Evolutionary conservation across 2,797 vertebrate species (phyloP), one percentile per base, ranked within the genome.

Genomic region (Coregonus sp.): DNA sequence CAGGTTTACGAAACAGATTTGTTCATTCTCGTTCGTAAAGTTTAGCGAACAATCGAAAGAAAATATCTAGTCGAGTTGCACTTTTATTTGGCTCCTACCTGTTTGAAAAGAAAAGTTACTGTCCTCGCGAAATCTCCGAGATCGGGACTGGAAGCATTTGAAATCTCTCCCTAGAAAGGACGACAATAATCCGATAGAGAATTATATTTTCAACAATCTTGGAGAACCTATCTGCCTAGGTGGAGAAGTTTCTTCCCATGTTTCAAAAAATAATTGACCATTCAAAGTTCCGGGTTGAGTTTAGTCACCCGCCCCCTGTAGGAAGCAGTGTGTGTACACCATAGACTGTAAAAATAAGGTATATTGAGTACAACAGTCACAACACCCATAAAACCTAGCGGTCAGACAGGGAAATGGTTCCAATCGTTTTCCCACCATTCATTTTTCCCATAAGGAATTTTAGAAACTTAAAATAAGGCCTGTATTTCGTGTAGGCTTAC

Each of bases 281-380:
- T 37, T 81, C 85, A 82, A 82, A 90, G 90, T 95, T 95, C 94
- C 94, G 93, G 94, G 94, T 95, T 93, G 89, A 88, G 83, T 61
- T 25, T 20, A 73, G 82, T 79, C 81, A 86, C 85, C 84, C 74
- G 93, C 93, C 90, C 40, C 85, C 92, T 93, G 85, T 84, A 88
- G 93, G 83, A 83, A 73, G 80, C 66, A 84, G 25, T 9, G 29
- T 31, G n/a, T 66, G 63, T 70, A 9, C 5, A n/a, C 69, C 69
- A 76, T 59, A 66, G 31, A n/a, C 40, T 9, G 40, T 47, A 9
- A 47, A 11, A 47, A 47, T 1, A 47, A 47, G 40, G 40, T 47
- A 11, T 47, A 9, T 25, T 25, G 40, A 47, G 40, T 11, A 47
- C 40, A 7, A 47, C 40, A 47, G 40, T 11, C 40, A 47, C 11